Base-by-base conservation (phyloP, 2,113 vertebrate genomes). In the Hippocampus guttulatus region DNA sequence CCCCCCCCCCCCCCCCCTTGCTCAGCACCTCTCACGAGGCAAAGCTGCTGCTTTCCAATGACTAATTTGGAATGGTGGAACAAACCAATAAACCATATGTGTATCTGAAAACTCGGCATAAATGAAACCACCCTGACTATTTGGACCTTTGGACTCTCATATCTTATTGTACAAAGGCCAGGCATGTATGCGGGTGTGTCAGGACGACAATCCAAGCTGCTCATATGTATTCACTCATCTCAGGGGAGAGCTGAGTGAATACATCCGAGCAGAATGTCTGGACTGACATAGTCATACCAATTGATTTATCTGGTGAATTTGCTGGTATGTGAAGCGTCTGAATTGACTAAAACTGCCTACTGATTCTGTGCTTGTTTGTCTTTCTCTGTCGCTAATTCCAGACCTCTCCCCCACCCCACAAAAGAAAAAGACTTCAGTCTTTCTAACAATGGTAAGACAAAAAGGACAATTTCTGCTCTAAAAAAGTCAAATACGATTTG, bases 401-500 rank as follows among this genome's bases (percentile, higher is more conserved):
- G 73, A 89, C 33, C 33, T 38, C 33, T 38, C 33, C 33, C 33
- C 33, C 33, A 7, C 33, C 5, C 33, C 33, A n/a, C 33, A 38
- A 38, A 38, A 38, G 33, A 73, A 68, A 3, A 72, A 75, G 20
- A 3, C 18, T 33, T 77, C 78, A 30, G 23, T 73, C 10, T 69
- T 77, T 66, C 72, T 75, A 58, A 84, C 68, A 74, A 93, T 93
- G 92, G 92, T 93, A 84, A 86, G 90, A 1, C 1, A 45, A n/a
- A n/a, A 54, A n/a, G 8, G 20, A 33, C 18, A 57, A 2, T 57
- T n/a, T 16, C 15, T 8, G 8, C 10, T 16, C 20, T 45, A 15
- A 18, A 60, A 38, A 60, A 18, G 27, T 61, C 18, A 61, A 61
- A 33, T 33, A 33, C 2, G 18, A 61, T 18, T 18, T 5, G 16